Evolutionary conservation across 2,888 invertebrate species (phyloP).

Genomic region (Anagyrus pseudococci): DNA sequence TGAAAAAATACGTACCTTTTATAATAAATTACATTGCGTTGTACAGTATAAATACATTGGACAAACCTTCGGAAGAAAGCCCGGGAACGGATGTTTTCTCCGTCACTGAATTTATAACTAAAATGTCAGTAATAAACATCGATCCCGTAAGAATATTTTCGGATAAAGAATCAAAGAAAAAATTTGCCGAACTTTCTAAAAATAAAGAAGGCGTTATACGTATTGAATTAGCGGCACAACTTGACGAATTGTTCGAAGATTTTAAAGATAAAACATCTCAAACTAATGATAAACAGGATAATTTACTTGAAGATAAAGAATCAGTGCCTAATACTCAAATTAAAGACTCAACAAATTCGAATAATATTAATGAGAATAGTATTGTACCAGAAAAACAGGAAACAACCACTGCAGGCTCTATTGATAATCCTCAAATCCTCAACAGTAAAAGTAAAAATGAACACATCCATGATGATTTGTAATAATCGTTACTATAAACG

Average conservation of each 20-base stretch:
- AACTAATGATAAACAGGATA: constrained; percentile 3
- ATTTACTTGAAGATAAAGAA: constrained; percentile 14
- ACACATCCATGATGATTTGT: constrained; percentile 52
- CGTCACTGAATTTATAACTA: constrained; percentile 18
- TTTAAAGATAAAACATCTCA: constrained; percentile 12
- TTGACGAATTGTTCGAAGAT: background rate
- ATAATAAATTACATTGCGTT: constrained; percentile 22
- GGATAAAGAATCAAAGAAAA: constrained; percentile 10
- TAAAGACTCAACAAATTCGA: constrained; percentile 24
- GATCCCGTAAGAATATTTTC: constrained; percentile 22
- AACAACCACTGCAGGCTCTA: background rate
- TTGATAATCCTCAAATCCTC: constrained; percentile 11
- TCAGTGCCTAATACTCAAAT: constrained; percentile 31
- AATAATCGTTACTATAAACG: constrained; percentile 32
- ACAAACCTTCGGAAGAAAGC: constrained; percentile 7
- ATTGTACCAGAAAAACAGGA: constrained; percentile 5
- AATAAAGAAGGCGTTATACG: constrained; percentile 26
- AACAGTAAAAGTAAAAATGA: constrained; percentile 37
- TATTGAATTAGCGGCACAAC: constrained; percentile 20
- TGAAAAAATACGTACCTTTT: constrained; percentile 29
- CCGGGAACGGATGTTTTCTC: constrained; percentile 23
- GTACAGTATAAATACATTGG: constrained; percentile 1
- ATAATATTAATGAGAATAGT: constrained; percentile 10
- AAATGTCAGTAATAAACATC: constrained; percentile 1
- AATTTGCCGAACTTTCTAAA: constrained; percentile 17